Evolutionary conservation across 1,140 invertebrate genomes (phyloP), one percentile per base, ranked within the genome.

Genomic region (Ectropis grisescens): DNA sequence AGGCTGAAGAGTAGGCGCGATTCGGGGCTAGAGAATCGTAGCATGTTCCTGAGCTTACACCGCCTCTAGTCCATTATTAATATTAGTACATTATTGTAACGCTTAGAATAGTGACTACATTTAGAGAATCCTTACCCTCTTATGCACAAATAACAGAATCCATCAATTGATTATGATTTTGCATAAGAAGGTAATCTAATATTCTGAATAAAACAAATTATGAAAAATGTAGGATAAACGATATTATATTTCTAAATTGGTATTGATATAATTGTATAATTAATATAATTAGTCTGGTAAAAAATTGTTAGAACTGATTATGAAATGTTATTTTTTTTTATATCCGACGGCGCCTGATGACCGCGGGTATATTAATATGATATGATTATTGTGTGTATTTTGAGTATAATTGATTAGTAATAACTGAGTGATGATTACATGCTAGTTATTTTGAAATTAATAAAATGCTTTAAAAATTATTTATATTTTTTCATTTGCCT

Each of bases 391-490:
- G 72, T 70, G 65, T 68, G 64, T 74, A 66, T 74, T 68, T 61
- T 19, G 64, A 49, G 76, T 57, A 67, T 71, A 74, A 62, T 52
- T 69, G 41, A 66, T 58, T 70, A 69, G 51, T 50, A 54, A 58
- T 71, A n/a, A 66, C 41, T 58, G 60, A 50, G 74, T 79, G 70
- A 66, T 75, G 70, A 67, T 69, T 70, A 74, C 60, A 58, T 70
- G 58, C 57, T 76, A 74, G 67, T 62, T 75, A 68, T 69, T 76
- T 76, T 71, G 58, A 71, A 74, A 70, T 72, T 65, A 76, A 74
- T 72, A 74, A 79, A 75, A 67, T 52, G 68, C 70, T 72, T 78
- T 59, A 71, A 71, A 74, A 71, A 54, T 52, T 40, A 4, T 13
- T 12, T 41, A 25, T 42, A 55, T 44, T 40, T 41, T 41, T 42